Evolutionary conservation across 2,888 invertebrate genomes (phyloP), one percentile per base, ranked within the genome.

Genomic region (Thymelicus lineola): DNA sequence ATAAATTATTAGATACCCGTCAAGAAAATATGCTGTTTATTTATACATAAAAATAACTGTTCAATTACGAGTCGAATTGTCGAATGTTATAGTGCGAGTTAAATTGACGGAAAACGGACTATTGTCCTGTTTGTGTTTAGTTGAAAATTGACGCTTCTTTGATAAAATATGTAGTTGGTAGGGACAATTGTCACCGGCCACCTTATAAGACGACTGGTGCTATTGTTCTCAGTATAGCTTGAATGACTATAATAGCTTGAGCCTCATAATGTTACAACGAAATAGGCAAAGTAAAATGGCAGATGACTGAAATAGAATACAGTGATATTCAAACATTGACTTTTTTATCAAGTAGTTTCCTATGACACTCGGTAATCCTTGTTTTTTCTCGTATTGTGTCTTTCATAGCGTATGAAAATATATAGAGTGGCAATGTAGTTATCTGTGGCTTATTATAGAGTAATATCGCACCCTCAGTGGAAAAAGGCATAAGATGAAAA

Each of bases 281-380:
- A 70, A 70, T 70, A 59, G 69, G 69, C 69, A 70, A 70, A 70
- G 58, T 50, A 59, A 64, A 63, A 64, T 70, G 69, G 64, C 69
- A 70, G 69, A 64, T 70, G 69, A 70, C 69, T 70, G 69, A 70
- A 70, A 70, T 53, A 70, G 58, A 64, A 64, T 70, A 70, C 58
- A 42, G 59, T 50, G 45, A 50, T 64, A n/a, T 28, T 63, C 50
- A 5, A 0, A 10, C 28, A 28, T 15, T 14, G 14, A 63, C 14
- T 42, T n/a, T 20, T 53, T 53, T 28, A 28, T 28, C 3, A 28
- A 28, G 5, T 20, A 28, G 5, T 28, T 2, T 28, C 28, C 28
- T 28, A 2, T 2, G 28, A 28, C 1, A 28, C 3, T 28, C 28
- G 28, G 28, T 28, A 28, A 28, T 28, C 28, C 3, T 28, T 3